These are phyloP conservation scores for Acanthornis magna DNA, from an alignment of 2,797 vertebrate genomes.

Conservation along the genomic window DNA sequence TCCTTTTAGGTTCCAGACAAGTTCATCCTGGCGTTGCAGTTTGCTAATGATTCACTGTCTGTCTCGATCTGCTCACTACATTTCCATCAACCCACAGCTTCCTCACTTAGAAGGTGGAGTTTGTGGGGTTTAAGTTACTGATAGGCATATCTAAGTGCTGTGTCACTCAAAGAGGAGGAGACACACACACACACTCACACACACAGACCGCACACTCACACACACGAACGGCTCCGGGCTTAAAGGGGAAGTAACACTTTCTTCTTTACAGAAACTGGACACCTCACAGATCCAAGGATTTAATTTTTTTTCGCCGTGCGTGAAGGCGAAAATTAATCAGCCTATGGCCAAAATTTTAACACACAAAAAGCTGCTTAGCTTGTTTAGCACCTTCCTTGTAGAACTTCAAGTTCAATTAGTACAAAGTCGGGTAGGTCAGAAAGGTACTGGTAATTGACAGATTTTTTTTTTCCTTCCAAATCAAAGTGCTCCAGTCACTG, in stretches of 20 bases:
- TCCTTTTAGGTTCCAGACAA: slow-evolving; percentile 79
- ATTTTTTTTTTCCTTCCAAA: neutral
- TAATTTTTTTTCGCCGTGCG: neutral
- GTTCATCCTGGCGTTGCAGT: slow-evolving; percentile 82
- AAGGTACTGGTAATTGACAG: neutral
- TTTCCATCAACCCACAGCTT: slow-evolving; percentile 81
- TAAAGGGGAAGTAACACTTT: slow-evolving; percentile 79
- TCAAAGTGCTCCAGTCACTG: neutral
- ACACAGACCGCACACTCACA: slow-evolving; percentile 34
- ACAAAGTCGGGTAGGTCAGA: neutral
- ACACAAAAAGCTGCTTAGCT: neutral
- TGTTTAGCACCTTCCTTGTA: neutral
- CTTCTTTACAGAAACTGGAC: neutral
- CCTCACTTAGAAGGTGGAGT: slow-evolving; percentile 84
- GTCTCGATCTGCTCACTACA: slow-evolving; percentile 80
- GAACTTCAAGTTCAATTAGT: neutral
- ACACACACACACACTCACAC: slow-evolving; percentile 62
- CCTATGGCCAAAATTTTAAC: neutral
- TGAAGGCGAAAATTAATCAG: neutral
- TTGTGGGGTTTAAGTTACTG: slow-evolving; percentile 79
- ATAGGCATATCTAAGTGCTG: slow-evolving; percentile 82
- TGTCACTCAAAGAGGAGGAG: slow-evolving; percentile 85
- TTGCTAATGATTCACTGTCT: slow-evolving; percentile 79
- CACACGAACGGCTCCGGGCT: slow-evolving; percentile 68
- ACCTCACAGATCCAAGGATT: neutral